phyloP scores from a whole-genome alignment of 2,113 vertebrate genomes.

The Xiphias gladius region DNA sequence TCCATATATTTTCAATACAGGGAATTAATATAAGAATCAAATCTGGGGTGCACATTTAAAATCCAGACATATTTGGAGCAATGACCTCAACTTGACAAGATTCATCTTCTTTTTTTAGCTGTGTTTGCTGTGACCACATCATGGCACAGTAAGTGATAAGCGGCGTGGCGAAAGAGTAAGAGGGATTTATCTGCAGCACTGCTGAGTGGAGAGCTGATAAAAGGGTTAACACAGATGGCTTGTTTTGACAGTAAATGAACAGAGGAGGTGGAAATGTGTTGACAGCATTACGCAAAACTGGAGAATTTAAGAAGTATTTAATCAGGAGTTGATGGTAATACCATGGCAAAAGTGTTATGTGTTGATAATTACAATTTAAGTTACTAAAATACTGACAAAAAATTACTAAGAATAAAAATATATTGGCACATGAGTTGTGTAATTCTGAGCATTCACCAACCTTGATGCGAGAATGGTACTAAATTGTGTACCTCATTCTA shows the following conservation, averaged over 20 bases:
- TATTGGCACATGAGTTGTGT: background rate
- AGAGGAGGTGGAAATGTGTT: slow-evolving; percentile 29
- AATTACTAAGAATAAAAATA: background rate
- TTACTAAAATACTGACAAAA: background rate
- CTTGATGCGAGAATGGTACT: background rate
- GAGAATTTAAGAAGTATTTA: slow-evolving; percentile 4
- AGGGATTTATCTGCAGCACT: slow-evolving; percentile 56
- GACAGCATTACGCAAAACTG: slow-evolving; percentile 28
- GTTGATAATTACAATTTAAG: background rate
- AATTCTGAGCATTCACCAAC: background rate
- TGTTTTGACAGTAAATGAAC: slow-evolving; percentile 56
- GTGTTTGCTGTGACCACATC: slow-evolving; percentile 46
- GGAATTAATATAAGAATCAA: background rate
- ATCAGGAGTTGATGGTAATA: background rate
- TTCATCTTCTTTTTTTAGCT: slow-evolving; percentile 5
- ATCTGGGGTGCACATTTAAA: slow-evolving; percentile 12
- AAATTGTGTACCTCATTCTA: background rate
- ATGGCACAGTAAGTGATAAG: slow-evolving; percentile 45
- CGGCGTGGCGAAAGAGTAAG: slow-evolving; percentile 31
- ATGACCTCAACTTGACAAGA: slow-evolving; percentile 20
- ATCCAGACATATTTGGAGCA: slow-evolving; percentile 21
- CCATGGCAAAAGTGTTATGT: slow-evolving; percentile 5
- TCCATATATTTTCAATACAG: background rate
- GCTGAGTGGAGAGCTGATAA: slow-evolving; percentile 50
- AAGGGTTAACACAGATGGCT: slow-evolving; percentile 51